A percentile compares a stretch with the other conserved stretches of the same genome.
Evolutionary conservation across 2,797 vertebrate genomes (phyloP).

Genomic region (Acrossocheilus fasciatus): DNA sequence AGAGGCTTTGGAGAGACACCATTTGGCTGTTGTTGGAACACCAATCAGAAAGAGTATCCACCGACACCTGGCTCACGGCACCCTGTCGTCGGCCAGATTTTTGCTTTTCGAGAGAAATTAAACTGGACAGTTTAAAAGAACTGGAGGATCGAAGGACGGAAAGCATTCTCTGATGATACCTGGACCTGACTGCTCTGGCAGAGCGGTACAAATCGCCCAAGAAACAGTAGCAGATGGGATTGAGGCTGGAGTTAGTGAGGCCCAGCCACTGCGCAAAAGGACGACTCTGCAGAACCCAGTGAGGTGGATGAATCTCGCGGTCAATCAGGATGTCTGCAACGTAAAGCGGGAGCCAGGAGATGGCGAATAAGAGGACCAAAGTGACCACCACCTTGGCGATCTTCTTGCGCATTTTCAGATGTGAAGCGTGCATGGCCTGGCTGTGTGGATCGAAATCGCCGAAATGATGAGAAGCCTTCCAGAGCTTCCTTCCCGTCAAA

Average conservation of each 20-base stretch:
- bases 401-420: slow-evolving; percentile 88
- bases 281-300: slow-evolving; percentile 87
- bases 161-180: slow-evolving; percentile 86
- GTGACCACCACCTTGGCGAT: slow-evolving; percentile 93
- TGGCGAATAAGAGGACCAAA: slow-evolving; percentile 86
- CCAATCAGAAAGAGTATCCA: slow-evolving; percentile 62
- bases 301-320: slow-evolving; percentile 78
- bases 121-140: slow-evolving; percentile 66
- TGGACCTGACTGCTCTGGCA: slow-evolving; percentile 86
- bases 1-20: slow-evolving; percentile 66
- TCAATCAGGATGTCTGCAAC: slow-evolving; percentile 90
- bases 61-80: slow-evolving; percentile 48
- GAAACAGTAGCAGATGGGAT: slow-evolving; percentile 94
- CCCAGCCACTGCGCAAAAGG: slow-evolving; percentile 93
- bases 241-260: slow-evolving; percentile 93
- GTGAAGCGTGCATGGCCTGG: slow-evolving; percentile 81
- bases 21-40: slow-evolving; percentile 65
- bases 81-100: slow-evolving; percentile 60
- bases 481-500: slow-evolving; percentile 85
- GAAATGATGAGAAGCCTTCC: slow-evolving; percentile 79
- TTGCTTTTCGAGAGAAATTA: slow-evolving; percentile 71
- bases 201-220: slow-evolving; percentile 91
- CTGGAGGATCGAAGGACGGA: slow-evolving; percentile 72
- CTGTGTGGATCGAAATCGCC: slow-evolving; percentile 81
- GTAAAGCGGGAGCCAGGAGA: slow-evolving; percentile 91